Base-by-base conservation (phyloP, 2,797 vertebrate species). In the Chaunax sp. region DNA sequence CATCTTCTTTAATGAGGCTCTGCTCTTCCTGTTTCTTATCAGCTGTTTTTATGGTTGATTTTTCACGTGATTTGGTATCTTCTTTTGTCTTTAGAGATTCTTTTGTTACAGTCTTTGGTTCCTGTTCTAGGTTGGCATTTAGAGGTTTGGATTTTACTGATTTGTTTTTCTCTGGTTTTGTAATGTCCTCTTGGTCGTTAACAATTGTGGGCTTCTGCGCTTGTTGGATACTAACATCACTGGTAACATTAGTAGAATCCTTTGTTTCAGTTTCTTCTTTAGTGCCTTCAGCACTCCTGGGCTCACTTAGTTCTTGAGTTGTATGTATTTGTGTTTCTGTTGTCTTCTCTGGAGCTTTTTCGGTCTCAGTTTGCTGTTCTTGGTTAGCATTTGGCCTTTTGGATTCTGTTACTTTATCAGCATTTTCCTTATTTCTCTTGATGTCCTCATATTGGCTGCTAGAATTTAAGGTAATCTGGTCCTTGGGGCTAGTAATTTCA, bases 171-270 rank as follows among this genome's bases (percentile, higher is more conserved):
- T 69, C 49, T 20, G 10, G 1, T 63, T 63, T 69, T 19, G 44
- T 65, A 3, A 44, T 45, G 6, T 67, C 11, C 12, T 55, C 63
- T 45, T 19, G 26, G 10, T 22, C 20, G 37, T 1, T 33, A 3
- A 52, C n/a, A 53, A 12, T 1, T 37, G 16, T 13, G 7, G 46
- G 7, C 19, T 53, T 74, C 26, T 61, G 56, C 3, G 64, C 55
- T 23, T 72, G 67, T 53, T 68, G 55, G 19, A n/a, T 52, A 11
- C 26, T 28, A 6, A 56, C 40, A 0, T 72, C 38, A 57, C 9
- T 16, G 2, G 38, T 37, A 41, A 19, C 28, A 20, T 51, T 35
- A 5, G 25, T n/a, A 38, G 30, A 9, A 66, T 15, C 18, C 26
- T 70, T 47, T 38, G 23, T 38, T 53, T 61, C 4, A 19, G 25